Base-by-base conservation (phyloP, 2,888 invertebrate species). In the Drosophila percnosoma region DNA sequence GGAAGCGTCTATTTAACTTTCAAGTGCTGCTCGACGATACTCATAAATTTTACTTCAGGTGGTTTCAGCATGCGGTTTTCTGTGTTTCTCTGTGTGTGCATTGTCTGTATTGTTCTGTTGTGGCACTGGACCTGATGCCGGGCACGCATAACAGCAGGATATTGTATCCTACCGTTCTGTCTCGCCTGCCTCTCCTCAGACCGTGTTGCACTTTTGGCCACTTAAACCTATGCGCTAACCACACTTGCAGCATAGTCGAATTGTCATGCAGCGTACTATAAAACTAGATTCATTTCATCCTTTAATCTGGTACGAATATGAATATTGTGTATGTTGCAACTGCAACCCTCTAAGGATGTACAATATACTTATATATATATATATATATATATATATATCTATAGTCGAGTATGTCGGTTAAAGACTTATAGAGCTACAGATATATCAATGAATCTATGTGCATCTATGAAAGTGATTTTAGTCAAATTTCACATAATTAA, bases 21-120 rank as follows among this genome's bases (percentile, higher is more conserved):
- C 87, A 83, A 85, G 87, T 84, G 89, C 84, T 82, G 87, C 75
- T 73, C 75, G 58, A 80, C 82, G 85, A 89, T 87, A 89, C 89
- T 87, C 83, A 85, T 89, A 82, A 89, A 87, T 85, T 82, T 79
- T 83, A 85, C 89, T 90, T 82, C 85, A 89, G 89, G 89, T 89
- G 85, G 89, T 89, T 90, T 89, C 72, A 60, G 73, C 61, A 55
- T 60, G 53, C 59, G 33, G 45, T 45, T 45, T 45, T 63, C 24
- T 21, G 34, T 67, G 51, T 54, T 18, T 45, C 3, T 40, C 55
- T 68, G 60, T 57, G 51, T 60, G 58, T 68, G 48, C 59, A 48
- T 33, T 33, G 33, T 59, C 51, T 77, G 68, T 78, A 70, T 68
- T 82, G 82, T 78, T 81, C 79, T 85, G 27, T 45, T 85, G 82